A percentile compares a stretch with the other conserved stretches of the same genome.
phyloP scores from a whole-genome alignment of 2,797 vertebrate species.

The Phataginus tricuspis region DNA sequence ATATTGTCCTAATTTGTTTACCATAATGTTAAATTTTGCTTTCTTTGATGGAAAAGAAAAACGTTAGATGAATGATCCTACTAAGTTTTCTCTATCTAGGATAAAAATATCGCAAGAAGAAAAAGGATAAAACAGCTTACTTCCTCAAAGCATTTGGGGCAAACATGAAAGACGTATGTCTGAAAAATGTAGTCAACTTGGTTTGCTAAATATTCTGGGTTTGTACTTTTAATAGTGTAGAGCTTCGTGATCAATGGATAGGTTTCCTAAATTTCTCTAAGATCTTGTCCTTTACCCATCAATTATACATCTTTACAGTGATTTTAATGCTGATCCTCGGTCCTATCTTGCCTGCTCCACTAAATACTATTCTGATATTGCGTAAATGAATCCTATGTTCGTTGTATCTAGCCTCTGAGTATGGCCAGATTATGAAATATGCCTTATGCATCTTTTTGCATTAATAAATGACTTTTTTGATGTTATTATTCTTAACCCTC shows the following conservation, averaged over 20 bases:
- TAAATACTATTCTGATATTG: background rate
- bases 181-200: background rate
- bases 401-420: background rate
- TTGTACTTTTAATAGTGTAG: background rate
- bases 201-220: constrained; percentile 8
- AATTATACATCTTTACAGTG: background rate
- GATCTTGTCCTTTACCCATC: background rate
- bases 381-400: background rate
- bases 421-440: background rate
- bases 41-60: background rate
- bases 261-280: background rate
- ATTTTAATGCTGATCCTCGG: background rate
- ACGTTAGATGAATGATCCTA: background rate
- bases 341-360: background rate
- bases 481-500: background rate
- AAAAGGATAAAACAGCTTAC: background rate
- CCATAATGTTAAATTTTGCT: background rate
- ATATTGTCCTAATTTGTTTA: background rate
- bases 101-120: background rate
- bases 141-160: background rate
- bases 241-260: background rate
- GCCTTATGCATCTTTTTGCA: background rate
- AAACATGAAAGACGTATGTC: background rate
- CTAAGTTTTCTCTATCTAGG: background rate
- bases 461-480: background rate